Evolutionary conservation across 2,797 vertebrate species (phyloP).

Genomic region (Alosa sapidissima): DNA sequence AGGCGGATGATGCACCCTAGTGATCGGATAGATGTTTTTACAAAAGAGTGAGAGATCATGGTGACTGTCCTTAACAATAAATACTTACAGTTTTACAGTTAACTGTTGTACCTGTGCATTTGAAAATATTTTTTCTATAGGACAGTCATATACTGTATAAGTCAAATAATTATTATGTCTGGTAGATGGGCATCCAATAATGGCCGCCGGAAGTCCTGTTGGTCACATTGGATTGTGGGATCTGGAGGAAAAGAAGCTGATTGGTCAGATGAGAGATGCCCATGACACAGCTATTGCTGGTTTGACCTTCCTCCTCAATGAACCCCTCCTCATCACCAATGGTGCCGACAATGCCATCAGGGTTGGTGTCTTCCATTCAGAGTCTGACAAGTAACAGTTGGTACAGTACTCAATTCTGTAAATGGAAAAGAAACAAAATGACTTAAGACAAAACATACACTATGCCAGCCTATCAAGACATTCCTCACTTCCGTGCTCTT

Average conservation of each 20-base stretch:
- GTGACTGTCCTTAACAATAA: background rate
- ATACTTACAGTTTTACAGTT: background rate
- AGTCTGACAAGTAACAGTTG: background rate
- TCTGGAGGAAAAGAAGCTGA: slow-evolving; percentile 85
- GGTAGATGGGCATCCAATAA: slow-evolving; percentile 86
- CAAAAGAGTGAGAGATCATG: background rate
- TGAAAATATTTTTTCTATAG: background rate
- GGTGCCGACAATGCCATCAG: slow-evolving; percentile 90
- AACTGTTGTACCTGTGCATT: background rate
- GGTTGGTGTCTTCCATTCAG: slow-evolving; percentile 64
- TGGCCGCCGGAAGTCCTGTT: slow-evolving; percentile 89
- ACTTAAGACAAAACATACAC: no score
- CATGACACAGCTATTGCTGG: slow-evolving; percentile 87
- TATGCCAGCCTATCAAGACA: no score
- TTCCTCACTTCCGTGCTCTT: no score
- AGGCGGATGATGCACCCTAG: no score
- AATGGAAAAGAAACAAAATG: no score
- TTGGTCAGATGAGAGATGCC: slow-evolving; percentile 85
- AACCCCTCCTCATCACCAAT: slow-evolving; percentile 90
- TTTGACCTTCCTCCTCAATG: slow-evolving; percentile 86
- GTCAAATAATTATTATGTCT: slow-evolving; percentile 24
- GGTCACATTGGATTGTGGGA: slow-evolving; percentile 96
- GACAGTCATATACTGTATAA: background rate
- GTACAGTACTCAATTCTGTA: no score
- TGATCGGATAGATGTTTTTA: background rate